These are phyloP conservation scores for Amphiduros pacificus DNA, from an alignment of 2,888 invertebrate genomes.

Conservation along the genomic window DNA sequence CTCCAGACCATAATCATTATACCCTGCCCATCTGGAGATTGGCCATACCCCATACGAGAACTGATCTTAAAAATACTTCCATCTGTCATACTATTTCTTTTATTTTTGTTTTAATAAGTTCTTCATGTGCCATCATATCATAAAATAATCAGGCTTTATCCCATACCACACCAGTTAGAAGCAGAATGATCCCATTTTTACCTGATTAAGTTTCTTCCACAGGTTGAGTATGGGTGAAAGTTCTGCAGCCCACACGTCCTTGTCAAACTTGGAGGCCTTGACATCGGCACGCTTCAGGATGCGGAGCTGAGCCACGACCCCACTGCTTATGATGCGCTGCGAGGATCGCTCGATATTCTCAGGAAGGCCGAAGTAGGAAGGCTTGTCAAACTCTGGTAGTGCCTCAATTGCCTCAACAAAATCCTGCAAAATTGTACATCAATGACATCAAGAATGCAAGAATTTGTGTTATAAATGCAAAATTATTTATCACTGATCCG, in stretches of 20 bases:
- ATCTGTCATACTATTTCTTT: no score
- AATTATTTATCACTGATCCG: no score
- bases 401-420: constrained; percentile 69
- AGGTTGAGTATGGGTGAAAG: constrained; percentile 73
- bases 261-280: constrained; percentile 62
- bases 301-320: constrained; percentile 70
- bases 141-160: no score
- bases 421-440: constrained; percentile 64
- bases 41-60: no score
- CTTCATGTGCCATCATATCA: no score
- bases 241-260: constrained; percentile 67
- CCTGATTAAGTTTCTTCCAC: constrained; percentile 78
- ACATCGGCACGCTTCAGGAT: constrained; percentile 60
- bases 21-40: no score
- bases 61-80: no score
- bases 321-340: constrained; percentile 70
- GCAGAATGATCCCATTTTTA: constrained; percentile 35
- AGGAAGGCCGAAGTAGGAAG: constrained; percentile 80
- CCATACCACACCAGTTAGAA: no score
- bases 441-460: no score
- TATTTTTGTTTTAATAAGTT: no score
- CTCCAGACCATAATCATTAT: no score
- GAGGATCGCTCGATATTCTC: constrained; percentile 84
- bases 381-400: constrained; percentile 74
- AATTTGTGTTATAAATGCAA: no score